phyloP scores from a whole-genome alignment of 1,140 invertebrate genomes.

The Ceratosolen solmsi region DNA sequence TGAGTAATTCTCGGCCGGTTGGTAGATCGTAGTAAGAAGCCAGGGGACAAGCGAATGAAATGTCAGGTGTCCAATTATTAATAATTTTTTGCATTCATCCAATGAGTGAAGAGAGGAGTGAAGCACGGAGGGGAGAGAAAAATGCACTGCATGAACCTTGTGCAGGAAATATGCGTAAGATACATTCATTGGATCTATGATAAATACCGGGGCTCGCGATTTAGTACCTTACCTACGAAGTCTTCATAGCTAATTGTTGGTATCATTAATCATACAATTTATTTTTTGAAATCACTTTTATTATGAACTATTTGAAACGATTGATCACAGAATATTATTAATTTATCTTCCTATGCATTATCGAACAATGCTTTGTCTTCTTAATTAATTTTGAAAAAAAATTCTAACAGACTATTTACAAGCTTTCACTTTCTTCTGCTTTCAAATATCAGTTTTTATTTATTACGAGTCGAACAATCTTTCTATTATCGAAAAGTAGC shows the following conservation, averaged over 20 bases:
- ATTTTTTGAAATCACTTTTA: background rate
- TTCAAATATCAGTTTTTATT: too few relatives aligned
- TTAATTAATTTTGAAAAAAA: too few relatives aligned
- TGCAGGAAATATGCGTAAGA: background rate
- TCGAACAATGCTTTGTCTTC: too few relatives aligned
- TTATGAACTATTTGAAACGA: background rate
- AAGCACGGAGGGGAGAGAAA: background rate
- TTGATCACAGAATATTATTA: too few relatives aligned
- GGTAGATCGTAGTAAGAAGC: background rate
- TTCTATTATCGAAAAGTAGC: too few relatives aligned
- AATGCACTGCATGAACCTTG: background rate
- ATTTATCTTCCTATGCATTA: too few relatives aligned
- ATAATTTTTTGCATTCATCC: conserved; percentile 31
- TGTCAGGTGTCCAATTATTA: conserved; percentile 47
- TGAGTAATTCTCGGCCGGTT: conserved; percentile 21
- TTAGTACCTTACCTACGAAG: background rate
- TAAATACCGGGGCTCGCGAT: conserved; percentile 3
- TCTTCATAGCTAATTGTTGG: background rate
- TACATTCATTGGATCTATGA: background rate
- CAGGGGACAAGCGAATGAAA: conserved; percentile 30
- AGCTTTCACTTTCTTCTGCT: too few relatives aligned
- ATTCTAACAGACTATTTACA: too few relatives aligned
- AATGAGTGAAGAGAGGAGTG: background rate
- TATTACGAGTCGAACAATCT: too few relatives aligned
- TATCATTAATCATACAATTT: background rate